Conservation (phyloP, 1,140 invertebrate species). For the Nylanderia fulva region DNA sequence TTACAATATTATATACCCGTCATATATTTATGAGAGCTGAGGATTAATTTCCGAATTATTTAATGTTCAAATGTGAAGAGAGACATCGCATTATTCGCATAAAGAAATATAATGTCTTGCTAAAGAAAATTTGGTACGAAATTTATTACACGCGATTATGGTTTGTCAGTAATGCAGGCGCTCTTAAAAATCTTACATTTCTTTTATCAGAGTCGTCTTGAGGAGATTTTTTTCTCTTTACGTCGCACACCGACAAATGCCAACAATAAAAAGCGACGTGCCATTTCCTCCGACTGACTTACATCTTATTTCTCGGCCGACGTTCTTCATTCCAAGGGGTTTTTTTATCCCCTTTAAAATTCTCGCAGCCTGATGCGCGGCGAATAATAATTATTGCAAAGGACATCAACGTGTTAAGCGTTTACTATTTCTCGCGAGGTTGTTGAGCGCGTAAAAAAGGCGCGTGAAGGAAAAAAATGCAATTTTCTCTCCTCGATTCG, state of each 20-base stretch:
- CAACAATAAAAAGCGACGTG: slow-evolving; percentile 52
- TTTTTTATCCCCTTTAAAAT: slow-evolving; percentile 53
- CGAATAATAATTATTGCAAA: slow-evolving; percentile 54
- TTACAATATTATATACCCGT: neutral
- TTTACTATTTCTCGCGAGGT: slow-evolving; percentile 31
- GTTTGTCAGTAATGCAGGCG: neutral
- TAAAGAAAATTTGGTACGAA: neutral
- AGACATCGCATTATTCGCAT: neutral
- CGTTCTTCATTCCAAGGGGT: slow-evolving; percentile 15
- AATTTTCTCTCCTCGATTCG: neutral
- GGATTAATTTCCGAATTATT: neutral
- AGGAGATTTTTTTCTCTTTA: slow-evolving; percentile 38
- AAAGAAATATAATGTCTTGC: neutral
- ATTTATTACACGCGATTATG: neutral
- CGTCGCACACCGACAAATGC: slow-evolving; percentile 18
- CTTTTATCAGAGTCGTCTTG: neutral
- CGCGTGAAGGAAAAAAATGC: slow-evolving; percentile 6
- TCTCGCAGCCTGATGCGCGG: slow-evolving; percentile 45
- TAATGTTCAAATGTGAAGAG: neutral
- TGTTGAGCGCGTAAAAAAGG: slow-evolving; percentile 10
- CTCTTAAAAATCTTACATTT: slow-evolving; percentile 15
- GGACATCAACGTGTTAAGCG: slow-evolving; percentile 30
- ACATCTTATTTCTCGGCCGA: slow-evolving; percentile 27
- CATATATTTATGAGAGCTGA: neutral
- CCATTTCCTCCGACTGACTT: slow-evolving; percentile 33